Conservation (phyloP, 2,888 invertebrate genomes). For the Cataglyphis cursor region DNA sequence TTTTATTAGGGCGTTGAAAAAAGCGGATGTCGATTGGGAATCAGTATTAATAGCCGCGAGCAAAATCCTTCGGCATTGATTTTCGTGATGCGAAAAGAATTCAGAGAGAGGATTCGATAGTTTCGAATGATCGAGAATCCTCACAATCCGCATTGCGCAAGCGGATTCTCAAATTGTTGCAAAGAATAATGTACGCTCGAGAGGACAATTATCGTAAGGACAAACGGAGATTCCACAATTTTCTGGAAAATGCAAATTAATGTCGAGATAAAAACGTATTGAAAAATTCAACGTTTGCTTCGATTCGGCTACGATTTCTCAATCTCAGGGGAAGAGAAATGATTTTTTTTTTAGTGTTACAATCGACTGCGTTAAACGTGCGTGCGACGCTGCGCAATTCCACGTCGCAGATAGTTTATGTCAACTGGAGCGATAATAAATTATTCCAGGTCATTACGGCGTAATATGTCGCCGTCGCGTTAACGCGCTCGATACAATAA, state of each 20-base stretch:
- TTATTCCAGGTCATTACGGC: conserved; percentile 76
- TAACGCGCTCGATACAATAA: conserved; percentile 69
- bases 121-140: conserved; percentile 31
- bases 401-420: conserved; percentile 37
- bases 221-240: background rate
- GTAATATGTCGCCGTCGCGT: conserved; percentile 67
- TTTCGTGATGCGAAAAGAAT: background rate
- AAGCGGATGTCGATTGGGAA: background rate
- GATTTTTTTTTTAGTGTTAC: background rate
- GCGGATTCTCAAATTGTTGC: conserved; percentile 27
- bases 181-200: background rate
- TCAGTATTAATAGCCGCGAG: background rate
- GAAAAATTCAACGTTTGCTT: background rate
- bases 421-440: conserved; percentile 69
- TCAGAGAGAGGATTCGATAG: background rate
- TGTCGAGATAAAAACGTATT: background rate
- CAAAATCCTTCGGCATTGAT: background rate
- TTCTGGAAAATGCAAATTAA: background rate
- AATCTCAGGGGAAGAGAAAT: background rate
- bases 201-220: background rate
- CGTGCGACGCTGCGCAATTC: conserved; percentile 58
- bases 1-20: background rate
- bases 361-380: conserved; percentile 1
- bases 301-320: background rate
- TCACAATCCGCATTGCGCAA: conserved; percentile 72